A percentile compares a stretch with the other conserved stretches of the same genome.
Conservation (phyloP, 2,888 invertebrate species). For the Margaritifera margaritifera region DNA sequence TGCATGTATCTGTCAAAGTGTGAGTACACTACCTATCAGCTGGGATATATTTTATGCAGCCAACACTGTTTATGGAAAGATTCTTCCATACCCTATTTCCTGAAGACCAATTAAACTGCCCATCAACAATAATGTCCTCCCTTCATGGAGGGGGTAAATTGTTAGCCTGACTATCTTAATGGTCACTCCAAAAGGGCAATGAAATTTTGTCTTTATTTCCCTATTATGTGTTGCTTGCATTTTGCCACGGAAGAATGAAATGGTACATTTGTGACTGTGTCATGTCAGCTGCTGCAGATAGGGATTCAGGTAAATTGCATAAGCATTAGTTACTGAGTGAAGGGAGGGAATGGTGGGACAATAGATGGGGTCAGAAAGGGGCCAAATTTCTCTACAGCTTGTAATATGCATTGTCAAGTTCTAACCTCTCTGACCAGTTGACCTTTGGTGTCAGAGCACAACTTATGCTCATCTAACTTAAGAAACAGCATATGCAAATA, state of each 20-base stretch:
- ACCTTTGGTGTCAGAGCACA: too few relatives aligned
- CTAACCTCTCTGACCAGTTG: background rate
- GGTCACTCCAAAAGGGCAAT: background rate
- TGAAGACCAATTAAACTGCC: conserved; percentile 10
- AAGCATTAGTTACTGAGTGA: too few relatives aligned
- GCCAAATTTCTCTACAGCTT: background rate
- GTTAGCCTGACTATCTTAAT: too few relatives aligned
- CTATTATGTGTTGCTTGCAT: background rate
- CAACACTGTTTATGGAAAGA: too few relatives aligned
- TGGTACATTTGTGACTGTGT: background rate
- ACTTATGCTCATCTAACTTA: too few relatives aligned
- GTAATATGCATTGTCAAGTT: background rate
- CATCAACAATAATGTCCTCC: conserved; percentile 14
- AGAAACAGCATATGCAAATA: too few relatives aligned
- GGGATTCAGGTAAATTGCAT: too few relatives aligned
- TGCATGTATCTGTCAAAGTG: too few relatives aligned
- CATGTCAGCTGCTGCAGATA: too few relatives aligned
- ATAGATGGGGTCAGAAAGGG: background rate
- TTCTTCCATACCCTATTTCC: conserved; percentile 5
- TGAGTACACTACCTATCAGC: too few relatives aligned
- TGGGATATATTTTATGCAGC: too few relatives aligned
- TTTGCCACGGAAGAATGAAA: background rate
- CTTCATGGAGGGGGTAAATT: background rate
- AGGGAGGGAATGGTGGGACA: background rate
- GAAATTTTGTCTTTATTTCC: conserved; percentile 2